Evolutionary conservation across 2,113 vertebrate species (phyloP), one percentile per base, ranked within the genome.

Genomic region (Sterrhoptilus dennistouni): DNA sequence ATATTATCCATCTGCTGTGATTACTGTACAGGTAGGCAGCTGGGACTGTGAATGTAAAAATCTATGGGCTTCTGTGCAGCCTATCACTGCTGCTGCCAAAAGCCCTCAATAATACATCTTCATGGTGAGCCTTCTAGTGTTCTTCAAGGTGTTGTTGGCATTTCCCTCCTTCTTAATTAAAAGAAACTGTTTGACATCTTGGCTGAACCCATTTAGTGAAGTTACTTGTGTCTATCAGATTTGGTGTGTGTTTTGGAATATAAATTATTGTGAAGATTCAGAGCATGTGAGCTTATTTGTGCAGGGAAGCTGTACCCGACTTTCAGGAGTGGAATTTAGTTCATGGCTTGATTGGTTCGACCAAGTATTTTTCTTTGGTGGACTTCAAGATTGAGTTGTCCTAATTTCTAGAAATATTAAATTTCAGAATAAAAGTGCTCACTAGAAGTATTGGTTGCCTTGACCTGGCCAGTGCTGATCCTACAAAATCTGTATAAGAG

Each of bases 1-100:
- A 65, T 87, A 87, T 97, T 97, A 94, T 89, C 94, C 91, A 94
- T 95, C 95, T 97, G 95, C 94, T 95, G 69, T 94, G 89, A 92
- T 92, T 92, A 79, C 76, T 79, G 74, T 64, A 52, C 94, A 94
- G 91, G 94, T 95, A 95, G 83, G 89, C 93, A 89, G 87, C 45
- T 89, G 95, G 87, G 93, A 93, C 87, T 93, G 68, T 3, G 65
- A 65, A 79, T 65, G 45, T 49, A 49, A 91, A 95, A 94, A 89
- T 91, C 83, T 49, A 12, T 40, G 72, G 60, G 69, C 33, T 90
- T 87, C 72, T 81, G 64, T 79, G 70, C 47, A 94, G 68, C 83
- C 52, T 44, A 60, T 78, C 15, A 28, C 52, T 76, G 44, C 91
- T 75, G 80, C 45, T 53, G 93, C 89, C 87, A 72, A 87, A 64